Base-by-base conservation (phyloP, 1,140 invertebrate genomes). In the Plutomurus gul region DNA sequence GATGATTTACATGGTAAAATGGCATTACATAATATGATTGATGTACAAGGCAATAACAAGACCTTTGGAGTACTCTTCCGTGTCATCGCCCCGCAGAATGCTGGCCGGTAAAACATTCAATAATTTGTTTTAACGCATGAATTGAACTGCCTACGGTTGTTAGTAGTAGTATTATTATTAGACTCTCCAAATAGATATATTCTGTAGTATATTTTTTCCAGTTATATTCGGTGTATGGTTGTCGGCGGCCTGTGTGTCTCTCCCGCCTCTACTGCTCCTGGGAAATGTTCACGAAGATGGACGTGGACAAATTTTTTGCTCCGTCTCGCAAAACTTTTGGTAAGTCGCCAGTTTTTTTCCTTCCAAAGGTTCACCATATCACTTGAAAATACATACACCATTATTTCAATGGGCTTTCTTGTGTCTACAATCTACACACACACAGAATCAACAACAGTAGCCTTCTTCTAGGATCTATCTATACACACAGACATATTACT, bases 21-120 rank as follows among this genome's bases (percentile, higher is more conserved):
- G 10, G 22, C 18, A n/a, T 7, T 56, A 25, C 22, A 27, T n/a
- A n/a, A n/a, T n/a, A n/a, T 25, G 30, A 93, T 86, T n/a, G n/a
- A n/a, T n/a, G n/a, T n/a, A n/a, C n/a, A n/a, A n/a, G n/a, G 95
- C 95, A 22, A 97, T 97, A 65, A 96, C 94, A 8, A 94, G 95
- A 84, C 95, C 95, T 8, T 87, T 97, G 75, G 93, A 96, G 84
- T 95, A 96, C 85, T 94, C 94, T 8, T 93, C 95, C 4, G 94
- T 94, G 85, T 89, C 95, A 75, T 95, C 94, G 1, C 93, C 94
- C 0, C 89, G 90, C 60, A 89, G 95, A 51, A 96, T 96, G 91
- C 90, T 94, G 76, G 87, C 93, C 46, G n/a, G n/a, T n/a, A n/a
- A n/a, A n/a, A n/a, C n/a, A n/a, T n/a, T n/a, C n/a, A n/a, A n/a